Base-by-base conservation (phyloP, 2,888 invertebrate genomes). In the Girardia tigrina region DNA sequence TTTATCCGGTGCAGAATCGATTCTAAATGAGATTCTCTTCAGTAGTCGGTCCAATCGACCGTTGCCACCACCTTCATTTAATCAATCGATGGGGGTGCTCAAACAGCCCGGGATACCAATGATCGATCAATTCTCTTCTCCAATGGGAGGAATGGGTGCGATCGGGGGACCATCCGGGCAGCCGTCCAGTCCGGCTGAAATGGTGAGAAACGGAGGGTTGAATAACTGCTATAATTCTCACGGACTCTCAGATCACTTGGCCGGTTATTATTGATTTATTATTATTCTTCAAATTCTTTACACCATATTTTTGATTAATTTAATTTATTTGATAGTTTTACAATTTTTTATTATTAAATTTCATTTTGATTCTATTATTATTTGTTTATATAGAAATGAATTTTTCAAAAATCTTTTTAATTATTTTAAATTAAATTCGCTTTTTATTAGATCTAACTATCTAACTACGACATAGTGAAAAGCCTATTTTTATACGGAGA, bases 21-120 rank as follows among this genome's bases (percentile, higher is more conserved):
- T 56, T 20, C n/a, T 56, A 56, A 56, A 56, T 56, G 56, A 56
- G 23, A 56, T 56, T 56, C 56, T 56, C n/a, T 56, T 20, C 23
- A n/a, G n/a, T n/a, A 56, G 23, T 56, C 56, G 56, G 6, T 56
- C 56, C 56, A 56, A 56, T n/a, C 4, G 56, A 8, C 56, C n/a
- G n/a, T n/a, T n/a, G n/a, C n/a, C n/a, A n/a, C n/a, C n/a, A n/a
- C n/a, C n/a, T n/a, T n/a, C n/a, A 56, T 56, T 20, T 56, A 56
- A 56, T 56, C 56, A 56, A 56, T 23, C 56, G n/a, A 12, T 56
- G 2, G 23, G 23, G n/a, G 56, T 20, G 6, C 6, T 56, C 56
- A 56, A n/a, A 6, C n/a, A 56, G 23, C 20, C 8, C 23, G 20
- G 23, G 6, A 56, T 56, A 4, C 4, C 56, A 20, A n/a, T 20